Conservation (phyloP, 2,113 vertebrate genomes). For the Sigmodon hispidus region DNA sequence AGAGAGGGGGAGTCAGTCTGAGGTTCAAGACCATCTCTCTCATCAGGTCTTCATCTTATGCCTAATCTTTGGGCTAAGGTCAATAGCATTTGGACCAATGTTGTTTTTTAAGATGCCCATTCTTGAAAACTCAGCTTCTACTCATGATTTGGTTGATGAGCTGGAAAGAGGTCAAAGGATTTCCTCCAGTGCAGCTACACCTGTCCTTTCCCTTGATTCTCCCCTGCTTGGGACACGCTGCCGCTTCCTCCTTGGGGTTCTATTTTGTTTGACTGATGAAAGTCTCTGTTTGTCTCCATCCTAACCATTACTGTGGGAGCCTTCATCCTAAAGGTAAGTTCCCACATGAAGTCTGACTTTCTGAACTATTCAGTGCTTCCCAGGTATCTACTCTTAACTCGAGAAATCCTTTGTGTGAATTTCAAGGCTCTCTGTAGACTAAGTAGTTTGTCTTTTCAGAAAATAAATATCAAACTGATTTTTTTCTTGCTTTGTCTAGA, state of each 20-base stretch:
- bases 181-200: background rate
- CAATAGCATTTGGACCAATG: background rate
- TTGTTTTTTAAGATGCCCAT: background rate
- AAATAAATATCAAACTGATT: background rate
- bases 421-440: background rate
- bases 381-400: background rate
- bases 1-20: background rate
- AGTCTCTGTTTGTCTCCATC: background rate
- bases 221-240: background rate
- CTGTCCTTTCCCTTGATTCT: background rate
- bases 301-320: background rate
- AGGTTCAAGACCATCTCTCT: background rate
- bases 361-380: background rate
- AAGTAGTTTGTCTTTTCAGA: conserved; percentile 4
- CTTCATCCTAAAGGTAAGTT: background rate
- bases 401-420: background rate
- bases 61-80: background rate
- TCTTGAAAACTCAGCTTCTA: background rate
- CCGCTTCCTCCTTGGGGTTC: background rate
- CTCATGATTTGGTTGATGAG: background rate
- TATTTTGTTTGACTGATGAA: background rate
- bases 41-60: background rate
- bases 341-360: background rate
- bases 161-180: background rate
- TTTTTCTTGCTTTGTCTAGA: background rate